Conservation (phyloP, 2,113 vertebrate genomes). For the Theropithecus gelada region DNA sequence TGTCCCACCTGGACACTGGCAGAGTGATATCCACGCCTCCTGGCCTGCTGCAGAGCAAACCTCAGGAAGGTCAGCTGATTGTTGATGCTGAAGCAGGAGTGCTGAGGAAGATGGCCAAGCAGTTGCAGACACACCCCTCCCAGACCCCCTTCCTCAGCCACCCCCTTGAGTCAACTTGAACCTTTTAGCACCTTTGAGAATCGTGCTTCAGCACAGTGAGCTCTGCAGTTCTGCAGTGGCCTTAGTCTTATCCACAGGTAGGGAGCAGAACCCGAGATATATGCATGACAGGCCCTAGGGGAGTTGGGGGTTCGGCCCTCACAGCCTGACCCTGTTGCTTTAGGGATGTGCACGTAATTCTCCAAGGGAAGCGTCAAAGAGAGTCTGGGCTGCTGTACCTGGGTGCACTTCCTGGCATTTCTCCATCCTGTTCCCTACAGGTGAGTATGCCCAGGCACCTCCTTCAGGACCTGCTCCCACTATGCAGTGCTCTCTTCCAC, state of each 20-base stretch:
- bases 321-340: background rate
- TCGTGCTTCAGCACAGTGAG: background rate
- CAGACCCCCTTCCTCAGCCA: background rate
- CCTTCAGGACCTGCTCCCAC: background rate
- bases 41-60: background rate
- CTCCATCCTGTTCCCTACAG: background rate
- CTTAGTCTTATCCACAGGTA: background rate
- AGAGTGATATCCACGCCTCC: background rate
- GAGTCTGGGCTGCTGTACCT: background rate
- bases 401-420: background rate
- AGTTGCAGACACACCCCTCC: too few relatives aligned
- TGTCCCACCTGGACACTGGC: too few relatives aligned
- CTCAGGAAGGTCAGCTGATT: too few relatives aligned
- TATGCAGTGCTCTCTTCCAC: rapidly evolving
- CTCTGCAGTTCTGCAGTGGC: background rate
- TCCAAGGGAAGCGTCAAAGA: background rate
- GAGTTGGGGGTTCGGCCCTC: background rate
- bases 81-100: background rate
- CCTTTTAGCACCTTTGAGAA: background rate
- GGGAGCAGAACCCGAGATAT: too few relatives aligned
- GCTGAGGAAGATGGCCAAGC: background rate
- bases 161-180: background rate
- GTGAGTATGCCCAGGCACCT: background rate
- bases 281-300: background rate
- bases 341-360: too few relatives aligned